Evolutionary conservation across 2,113 vertebrate species (phyloP), one percentile per base, ranked within the genome.

Genomic region (Chamaea fasciata): DNA sequence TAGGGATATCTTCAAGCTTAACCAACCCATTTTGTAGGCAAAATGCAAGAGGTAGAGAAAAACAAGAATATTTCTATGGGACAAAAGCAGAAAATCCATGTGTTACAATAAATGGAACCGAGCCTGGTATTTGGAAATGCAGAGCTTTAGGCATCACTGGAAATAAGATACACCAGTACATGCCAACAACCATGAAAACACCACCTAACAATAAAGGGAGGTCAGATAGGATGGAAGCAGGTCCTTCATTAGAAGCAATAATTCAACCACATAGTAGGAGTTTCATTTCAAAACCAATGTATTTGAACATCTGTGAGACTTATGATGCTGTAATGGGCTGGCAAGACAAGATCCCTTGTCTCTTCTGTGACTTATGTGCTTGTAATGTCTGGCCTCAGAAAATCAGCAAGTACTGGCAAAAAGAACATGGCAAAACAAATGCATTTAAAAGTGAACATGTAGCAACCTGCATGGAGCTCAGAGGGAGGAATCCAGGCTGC

Each of bases 301-400:
- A 96, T 80, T 94, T 93, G 80, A 95, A 97, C 86, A 95, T 97
- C 92, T 97, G 92, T 94, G 88, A 95, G 90, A 83, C 90, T 94
- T 96, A 91, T 42, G 90, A 94, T 39, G 21, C 79, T 81, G 46
- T 67, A 97, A 83, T 55, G 68, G 90, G 76, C 90, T 90, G 88
- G 94, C 86, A 94, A 97, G 83, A 93, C 71, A 77, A 80, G 85
- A 95, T 74, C 87, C 46, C 88, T 94, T 73, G 78, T 86, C 88
- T 95, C 75, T 88, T 94, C 68, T 86, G 79, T 94, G 92, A 95
- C 94, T 96, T 95, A 88, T 11, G 46, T 55, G 21, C 90, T 93
- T 92, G 85, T 73, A 93, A 94, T 90, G 82, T 94, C 96, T 96
- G 55, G 83, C 55, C 75, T 83, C 50, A 73, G 70, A 95, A 93